A percentile compares a stretch with the other conserved stretches of the same genome.
These are phyloP conservation scores for Myotis findleyi DNA, from an alignment of 2,797 vertebrate genomes.

Conservation along the genomic window DNA sequence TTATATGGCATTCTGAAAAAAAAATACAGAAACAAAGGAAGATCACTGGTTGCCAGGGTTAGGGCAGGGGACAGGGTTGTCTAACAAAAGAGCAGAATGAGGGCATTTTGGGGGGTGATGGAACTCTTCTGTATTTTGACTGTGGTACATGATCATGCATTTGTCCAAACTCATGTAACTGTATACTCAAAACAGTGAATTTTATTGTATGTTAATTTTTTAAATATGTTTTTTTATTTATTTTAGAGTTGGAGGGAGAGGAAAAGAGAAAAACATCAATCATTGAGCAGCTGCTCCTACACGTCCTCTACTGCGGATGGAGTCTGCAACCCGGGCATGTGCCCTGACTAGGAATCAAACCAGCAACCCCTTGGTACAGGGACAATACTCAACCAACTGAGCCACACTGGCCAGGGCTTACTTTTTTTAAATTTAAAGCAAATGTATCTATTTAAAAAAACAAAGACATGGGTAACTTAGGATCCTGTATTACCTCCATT, in stretches of 20 bases:
- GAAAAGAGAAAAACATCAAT: too few relatives aligned
- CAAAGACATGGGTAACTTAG: background rate
- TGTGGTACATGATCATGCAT: background rate
- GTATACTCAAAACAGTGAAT: background rate
- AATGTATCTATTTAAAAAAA: background rate
- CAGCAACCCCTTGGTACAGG: too few relatives aligned
- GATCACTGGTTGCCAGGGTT: background rate
- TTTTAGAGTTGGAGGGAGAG: too few relatives aligned
- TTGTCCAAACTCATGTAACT: background rate
- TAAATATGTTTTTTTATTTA: background rate
- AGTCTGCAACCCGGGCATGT: too few relatives aligned
- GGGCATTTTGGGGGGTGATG: background rate
- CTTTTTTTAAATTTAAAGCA: slow-evolving; percentile 41
- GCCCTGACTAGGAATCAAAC: too few relatives aligned
- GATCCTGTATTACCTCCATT: background rate
- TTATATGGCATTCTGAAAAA: background rate
- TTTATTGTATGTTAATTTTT: background rate
- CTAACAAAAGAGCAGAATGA: background rate
- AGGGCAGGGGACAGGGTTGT: background rate
- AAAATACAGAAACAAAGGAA: background rate
- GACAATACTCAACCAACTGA: too few relatives aligned
- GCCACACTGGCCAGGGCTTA: too few relatives aligned
- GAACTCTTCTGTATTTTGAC: background rate
- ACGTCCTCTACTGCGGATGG: too few relatives aligned
- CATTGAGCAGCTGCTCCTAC: too few relatives aligned